phyloP scores from a whole-genome alignment of 2,888 invertebrate species.

The Drosophila eohydei region DNA sequence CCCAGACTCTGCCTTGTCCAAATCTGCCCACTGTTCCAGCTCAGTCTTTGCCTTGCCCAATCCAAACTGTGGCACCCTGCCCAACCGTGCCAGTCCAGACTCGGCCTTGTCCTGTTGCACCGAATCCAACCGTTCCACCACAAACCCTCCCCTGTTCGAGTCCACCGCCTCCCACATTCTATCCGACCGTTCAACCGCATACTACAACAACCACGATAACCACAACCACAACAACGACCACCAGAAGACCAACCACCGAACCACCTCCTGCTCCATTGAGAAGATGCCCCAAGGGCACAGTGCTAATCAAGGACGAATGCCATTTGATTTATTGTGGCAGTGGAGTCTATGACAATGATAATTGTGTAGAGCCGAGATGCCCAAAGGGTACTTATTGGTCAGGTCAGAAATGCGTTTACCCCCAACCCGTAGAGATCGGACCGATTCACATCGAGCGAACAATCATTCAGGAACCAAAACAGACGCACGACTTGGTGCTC shows the following conservation, averaged over 20 bases:
- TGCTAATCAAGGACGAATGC: constrained; percentile 58
- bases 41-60: neutral
- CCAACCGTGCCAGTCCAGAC: neutral
- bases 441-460: constrained; percentile 51
- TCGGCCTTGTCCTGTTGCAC: constrained; percentile 2
- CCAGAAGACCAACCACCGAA: constrained; percentile 6
- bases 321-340: constrained; percentile 70
- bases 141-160: constrained; percentile 11
- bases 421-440: constrained; percentile 43
- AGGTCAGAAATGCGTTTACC: constrained; percentile 58
- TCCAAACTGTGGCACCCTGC: constrained; percentile 1
- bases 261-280: constrained; percentile 37
- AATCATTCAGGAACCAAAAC: constrained; percentile 40
- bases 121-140: constrained; percentile 3
- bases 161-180: constrained; percentile 10
- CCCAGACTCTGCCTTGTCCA: constrained; percentile 13
- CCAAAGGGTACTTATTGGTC: constrained; percentile 74
- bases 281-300: constrained; percentile 66
- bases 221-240: constrained; percentile 14
- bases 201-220: neutral
- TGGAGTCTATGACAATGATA: constrained; percentile 50
- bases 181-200: neutral
- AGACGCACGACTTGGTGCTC: constrained; percentile 41
- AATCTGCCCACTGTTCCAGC: constrained; percentile 6
- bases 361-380: constrained; percentile 65